Evolutionary conservation across 1,140 invertebrate genomes (phyloP), one percentile per base, ranked within the genome.

Genomic region (Lepidurus packardi): DNA sequence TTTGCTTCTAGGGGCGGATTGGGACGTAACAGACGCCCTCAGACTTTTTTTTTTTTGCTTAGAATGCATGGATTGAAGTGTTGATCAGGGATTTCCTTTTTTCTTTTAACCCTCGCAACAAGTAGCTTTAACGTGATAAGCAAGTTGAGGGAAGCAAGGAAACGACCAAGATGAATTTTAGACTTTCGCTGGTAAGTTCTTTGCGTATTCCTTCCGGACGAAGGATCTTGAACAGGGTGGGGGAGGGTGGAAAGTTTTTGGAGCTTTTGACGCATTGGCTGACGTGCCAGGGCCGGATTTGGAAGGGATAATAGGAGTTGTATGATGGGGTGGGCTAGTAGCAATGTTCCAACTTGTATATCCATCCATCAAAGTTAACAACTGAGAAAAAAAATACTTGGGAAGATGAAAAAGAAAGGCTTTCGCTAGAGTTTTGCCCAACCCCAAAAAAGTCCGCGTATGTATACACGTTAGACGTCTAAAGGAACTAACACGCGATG

Each of bases 101-200:
- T 65, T 65, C 16, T 65, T 21, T 21, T 65, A 7, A 65, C 53
- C 16, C 53, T 65, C 53, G 53, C 53, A 65, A 65, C 53, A 65
- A 65, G 53, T 65, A 65, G 53, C n/a, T 65, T 65, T 65, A 65
- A 65, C 53, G 53, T 16, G 53, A 65, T 65, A 65, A 65, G n/a
- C 53, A 65, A 65, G 53, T 65, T 21, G 34, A 65, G 53, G 7
- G 53, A 65, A 65, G 53, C 53, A 7, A 65, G 34, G 34, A 4
- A 34, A 34, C 34, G 34, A 34, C 34, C 53, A 65, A 65, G 53
- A 65, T 65, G 53, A 65, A n/a, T 65, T 65, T 65, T 9, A n/a
- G 53, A n/a, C 21, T 65, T 16, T 16, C 53, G 8, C 9, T 65
- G 53, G 16, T 65, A 21, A 65, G 16, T 65, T 65, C 21, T 65